Base-by-base conservation (phyloP, 2,797 vertebrate genomes). In the Leptodactylus fallax region DNA sequence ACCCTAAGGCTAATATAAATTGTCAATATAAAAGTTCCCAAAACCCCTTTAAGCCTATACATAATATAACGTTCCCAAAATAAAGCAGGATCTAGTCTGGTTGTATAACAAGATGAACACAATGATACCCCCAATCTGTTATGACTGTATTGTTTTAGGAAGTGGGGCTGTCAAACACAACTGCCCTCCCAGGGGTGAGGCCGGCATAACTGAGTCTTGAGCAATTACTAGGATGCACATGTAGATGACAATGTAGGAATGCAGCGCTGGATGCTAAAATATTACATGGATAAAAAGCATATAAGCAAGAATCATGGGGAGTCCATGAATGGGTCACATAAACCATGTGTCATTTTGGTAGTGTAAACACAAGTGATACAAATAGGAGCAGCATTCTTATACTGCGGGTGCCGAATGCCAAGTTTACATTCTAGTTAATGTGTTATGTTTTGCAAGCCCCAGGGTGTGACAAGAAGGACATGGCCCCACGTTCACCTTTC, bases 391-490 rank as follows among this genome's bases (percentile, higher is more conserved):
- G 76, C 71, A 55, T 89, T 79, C 72, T 53, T 49, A 69, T 69
- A 86, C 51, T 72, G 65, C 80, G n/a, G 81, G 80, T 49, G 55
- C n/a, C 58, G 23, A 47, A 83, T 72, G 88, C 85, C 85, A 89
- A 86, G 88, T 89, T 89, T 89, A 89, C 85, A 89, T 86, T 89
- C n/a, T 83, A 56, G 61, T 86, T 83, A 83, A 86, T 69, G 88
- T 87, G 85, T 79, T 86, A 83, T 89, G 84, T 89, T 89, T 89
- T 80, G 79, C 84, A 71, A 83, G 80, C 88, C 88, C 72, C 60
- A 19, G 88, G 88, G 88, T 86, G 88, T 89, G 85, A 89, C 85
- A 89, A 83, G 82, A 83, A 86, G 88, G 88, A 87, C 88, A 74
- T 61, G 88, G 80, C 88, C 88, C 85, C 77, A 67, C 5, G 51